A percentile compares a stretch with the other conserved stretches of the same genome.
Conservation (phyloP, 2,888 invertebrate genomes). For the Clunio marinus region DNA sequence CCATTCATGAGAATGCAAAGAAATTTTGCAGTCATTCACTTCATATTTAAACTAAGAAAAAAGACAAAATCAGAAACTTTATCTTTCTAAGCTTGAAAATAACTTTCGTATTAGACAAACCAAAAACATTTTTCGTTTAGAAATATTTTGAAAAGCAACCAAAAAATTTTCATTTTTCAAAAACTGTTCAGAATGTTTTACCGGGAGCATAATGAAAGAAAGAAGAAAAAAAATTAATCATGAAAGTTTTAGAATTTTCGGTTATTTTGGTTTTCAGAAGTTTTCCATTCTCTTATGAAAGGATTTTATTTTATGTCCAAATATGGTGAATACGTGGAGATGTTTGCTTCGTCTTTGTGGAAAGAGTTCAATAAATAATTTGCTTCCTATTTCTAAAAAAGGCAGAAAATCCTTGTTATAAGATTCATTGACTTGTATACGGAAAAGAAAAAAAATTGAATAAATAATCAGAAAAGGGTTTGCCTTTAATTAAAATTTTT, state of each 20-base stretch:
- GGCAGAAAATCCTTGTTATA: conserved; percentile 32
- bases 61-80: conserved; percentile 1
- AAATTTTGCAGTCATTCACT: too few species aligned
- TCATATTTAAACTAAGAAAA: conserved; percentile 1
- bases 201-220: neutral
- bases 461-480: conserved; percentile 38
- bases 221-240: conserved; percentile 29
- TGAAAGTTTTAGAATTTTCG: conserved; percentile 30
- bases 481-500: conserved; percentile 38
- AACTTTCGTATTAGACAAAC: neutral
- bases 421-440: conserved; percentile 36
- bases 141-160: neutral
- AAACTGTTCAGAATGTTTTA: neutral
- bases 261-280: conserved; percentile 33
- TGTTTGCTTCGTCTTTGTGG: neutral
- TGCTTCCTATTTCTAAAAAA: conserved; percentile 2
- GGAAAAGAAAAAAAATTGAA: conserved; percentile 28
- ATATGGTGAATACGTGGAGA: neutral
- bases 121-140: conserved; percentile 6
- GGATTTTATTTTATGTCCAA: conserved; percentile 1
- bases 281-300: conserved; percentile 15
- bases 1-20: too few species aligned
- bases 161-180: conserved; percentile 22
- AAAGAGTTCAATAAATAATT: conserved; percentile 31
- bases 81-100: neutral